Evolutionary conservation across 2,113 vertebrate genomes (phyloP).

Genomic region (Larimichthys crocea): DNA sequence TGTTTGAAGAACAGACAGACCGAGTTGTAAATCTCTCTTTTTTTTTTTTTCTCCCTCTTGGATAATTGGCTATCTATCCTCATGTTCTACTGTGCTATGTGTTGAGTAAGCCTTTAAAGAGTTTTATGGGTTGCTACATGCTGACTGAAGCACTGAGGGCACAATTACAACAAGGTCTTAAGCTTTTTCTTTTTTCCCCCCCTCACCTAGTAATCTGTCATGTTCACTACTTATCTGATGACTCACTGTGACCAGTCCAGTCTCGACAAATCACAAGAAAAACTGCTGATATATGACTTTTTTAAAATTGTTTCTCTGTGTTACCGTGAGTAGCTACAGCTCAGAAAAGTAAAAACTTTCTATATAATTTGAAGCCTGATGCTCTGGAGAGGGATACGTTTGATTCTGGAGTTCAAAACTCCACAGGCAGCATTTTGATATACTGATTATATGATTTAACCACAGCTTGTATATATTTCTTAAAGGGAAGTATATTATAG

Average conservation of each 20-base stretch:
- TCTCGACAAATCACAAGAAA: constrained; percentile 27
- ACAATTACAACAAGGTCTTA: constrained; percentile 43
- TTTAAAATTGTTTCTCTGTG: constrained; percentile 1
- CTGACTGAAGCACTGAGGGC: constrained; percentile 61
- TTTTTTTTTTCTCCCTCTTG: constrained; percentile 9
- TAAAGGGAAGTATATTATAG: constrained; percentile 57
- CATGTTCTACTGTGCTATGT: constrained; percentile 55
- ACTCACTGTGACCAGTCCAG: constrained; percentile 59
- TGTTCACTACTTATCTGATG: constrained; percentile 39
- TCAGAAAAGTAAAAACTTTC: not conserved
- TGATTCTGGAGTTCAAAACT: constrained; percentile 13
- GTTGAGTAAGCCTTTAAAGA: constrained; percentile 65
- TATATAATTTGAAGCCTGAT: constrained; percentile 43
- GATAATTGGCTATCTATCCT: constrained; percentile 74
- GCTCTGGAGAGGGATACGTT: constrained; percentile 11
- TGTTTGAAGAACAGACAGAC: constrained; percentile 54
- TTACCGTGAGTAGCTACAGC: constrained; percentile 10
- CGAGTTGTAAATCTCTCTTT: constrained; percentile 44
- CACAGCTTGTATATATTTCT: constrained; percentile 46
- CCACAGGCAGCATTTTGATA: constrained; percentile 15
- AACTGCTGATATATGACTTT: constrained; percentile 22
- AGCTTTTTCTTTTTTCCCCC: constrained; percentile 9
- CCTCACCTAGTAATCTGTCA: constrained; percentile 12
- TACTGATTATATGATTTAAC: constrained; percentile 61
- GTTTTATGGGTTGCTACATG: constrained; percentile 71